Evolutionary conservation across 1,140 invertebrate species (phyloP), one percentile per base, ranked within the genome.

Genomic region (Scaptomyza pallida): DNA sequence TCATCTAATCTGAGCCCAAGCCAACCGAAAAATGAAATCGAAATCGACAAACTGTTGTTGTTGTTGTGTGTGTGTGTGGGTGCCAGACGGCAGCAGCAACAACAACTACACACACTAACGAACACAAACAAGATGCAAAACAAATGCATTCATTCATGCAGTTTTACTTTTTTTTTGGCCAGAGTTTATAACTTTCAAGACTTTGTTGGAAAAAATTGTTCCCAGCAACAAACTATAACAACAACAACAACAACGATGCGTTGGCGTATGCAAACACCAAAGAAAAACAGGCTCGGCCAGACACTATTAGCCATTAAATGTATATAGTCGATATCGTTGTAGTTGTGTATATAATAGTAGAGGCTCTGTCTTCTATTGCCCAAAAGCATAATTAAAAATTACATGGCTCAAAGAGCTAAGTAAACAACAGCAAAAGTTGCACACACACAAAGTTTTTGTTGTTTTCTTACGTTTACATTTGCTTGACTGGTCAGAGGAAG

Each of bases 311-410:
- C 51, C 55, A 67, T 50, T 37, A n/a, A n/a, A 4, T 37, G n/a
- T 37, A 37, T 51, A 51, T 51, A 33, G 19, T 30, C 15, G 21
- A 2, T 5, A 10, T 19, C 17, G 43, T n/a, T 44, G 43, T 44
- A 12, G 43, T 44, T 43, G n/a, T 37, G 0, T 37, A 37, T n/a
- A 37, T 37, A 37, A n/a, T 30, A 10, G 26, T 44, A 64, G 33
- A 45, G 10, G 41, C 23, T n/a, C n/a, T 50, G 61, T 72, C 33
- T 72, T 52, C 54, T 59, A 67, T 72, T 72, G 56, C 61, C 55
- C 30, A 57, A 75, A 59, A 51, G 71, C 64, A 82, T 75, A 80
- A 80, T 80, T 80, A 75, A 82, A 75, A 72, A 69, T 75, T 79
- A 68, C 71, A 83, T 54, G 65, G 61, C 47, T 72, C 35, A 47